Evolutionary conservation across 2,888 invertebrate genomes (phyloP), one percentile per base, ranked within the genome.

Genomic region (Timema cristinae): DNA sequence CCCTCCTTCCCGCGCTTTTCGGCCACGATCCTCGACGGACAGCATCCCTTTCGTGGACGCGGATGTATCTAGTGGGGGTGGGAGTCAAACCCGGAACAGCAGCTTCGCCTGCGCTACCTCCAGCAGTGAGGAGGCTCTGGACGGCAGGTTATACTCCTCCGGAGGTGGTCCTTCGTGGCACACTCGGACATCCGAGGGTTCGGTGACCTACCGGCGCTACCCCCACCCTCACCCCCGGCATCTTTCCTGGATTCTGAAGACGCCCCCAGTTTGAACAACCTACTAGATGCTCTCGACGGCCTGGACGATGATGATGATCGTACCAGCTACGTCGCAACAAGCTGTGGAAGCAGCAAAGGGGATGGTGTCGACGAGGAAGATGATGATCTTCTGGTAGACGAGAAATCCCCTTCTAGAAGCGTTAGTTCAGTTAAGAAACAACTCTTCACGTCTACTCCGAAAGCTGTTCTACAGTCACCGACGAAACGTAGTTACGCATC

Each of bases 21-120:
- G 71, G 7, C 71, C 73, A n/a, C 71, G 67, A 16, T 51, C 71
- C 5, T 73, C 73, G 48, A 70, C 72, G 15, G 73, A 73, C 68
- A 77, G 74, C 72, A 78, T 78, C 74, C 77, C 78, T 15, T 79
- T 76, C 72, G 77, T 76, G 70, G 78, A 78, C 73, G 78, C 78
- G 71, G 78, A 79, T 75, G 77, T 75, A 54, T 74, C 73, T 13
- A 74, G 76, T 51, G 73, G 32, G 59, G 61, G 48, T 7, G 72
- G 72, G 32, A 8, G 75, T 70, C 52, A 66, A 71, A 32, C 75
- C 74, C 48, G 73, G 75, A 52, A 72, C 71, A 59, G 48, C 48
- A 47, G 63, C 16, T 48, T 13, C 56, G 71, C 71, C n/a, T 13
- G n/a, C 11, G 67, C n/a, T 10, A 52, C 68, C 6, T 66, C 71